Conservation (phyloP, 2,888 invertebrate species). For the Lycophotia porphyrea region DNA sequence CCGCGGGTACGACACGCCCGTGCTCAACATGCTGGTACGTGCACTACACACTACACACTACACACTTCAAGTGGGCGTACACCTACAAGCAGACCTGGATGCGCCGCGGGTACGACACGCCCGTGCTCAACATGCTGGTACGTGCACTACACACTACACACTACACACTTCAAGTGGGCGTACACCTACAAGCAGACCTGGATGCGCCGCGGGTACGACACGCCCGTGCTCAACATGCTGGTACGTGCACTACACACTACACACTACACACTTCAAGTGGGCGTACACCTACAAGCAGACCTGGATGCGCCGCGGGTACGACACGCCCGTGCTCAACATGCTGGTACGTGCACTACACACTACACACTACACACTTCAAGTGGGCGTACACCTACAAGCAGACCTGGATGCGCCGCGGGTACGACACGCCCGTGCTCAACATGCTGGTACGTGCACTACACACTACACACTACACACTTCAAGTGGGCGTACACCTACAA, state of each 20-base stretch:
- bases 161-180: slow-evolving; percentile 98
- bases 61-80: slow-evolving; percentile 98
- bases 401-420: slow-evolving; percentile 95
- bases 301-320: slow-evolving; percentile 95
- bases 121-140: slow-evolving; percentile 90
- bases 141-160: too few relatives aligned
- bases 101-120: slow-evolving; percentile 95
- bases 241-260: too few relatives aligned
- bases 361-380: too few relatives aligned
- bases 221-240: slow-evolving; percentile 91
- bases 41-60: too few relatives aligned
- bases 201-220: slow-evolving; percentile 95
- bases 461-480: too few relatives aligned
- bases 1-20: slow-evolving; percentile 95
- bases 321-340: slow-evolving; percentile 92
- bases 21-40: slow-evolving; percentile 88
- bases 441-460: slow-evolving; percentile 75
- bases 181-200: slow-evolving; percentile 97
- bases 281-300: slow-evolving; percentile 97
- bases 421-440: slow-evolving; percentile 94
- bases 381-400: slow-evolving; percentile 98
- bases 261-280: slow-evolving; percentile 98
- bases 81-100: slow-evolving; percentile 97
- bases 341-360: too few relatives aligned
- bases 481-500: slow-evolving; percentile 99